Percentiles rank a stretch among this genome's conserved stretches.
Conservation (phyloP, 2,888 invertebrate genomes). For the Baronia brevicornis region DNA sequence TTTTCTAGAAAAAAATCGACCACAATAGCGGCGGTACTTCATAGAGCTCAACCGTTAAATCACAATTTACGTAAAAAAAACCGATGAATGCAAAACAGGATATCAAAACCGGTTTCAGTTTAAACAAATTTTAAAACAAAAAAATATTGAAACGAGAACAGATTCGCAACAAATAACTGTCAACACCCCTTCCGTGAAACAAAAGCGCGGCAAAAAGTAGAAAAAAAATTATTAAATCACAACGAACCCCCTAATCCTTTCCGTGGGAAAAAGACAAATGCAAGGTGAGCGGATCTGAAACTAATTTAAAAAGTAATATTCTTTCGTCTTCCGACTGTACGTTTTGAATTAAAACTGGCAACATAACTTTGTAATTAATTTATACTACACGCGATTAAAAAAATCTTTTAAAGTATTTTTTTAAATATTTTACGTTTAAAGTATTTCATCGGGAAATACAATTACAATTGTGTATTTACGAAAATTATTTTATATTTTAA, state of each 20-base stretch:
- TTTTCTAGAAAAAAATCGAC: slow-evolving; percentile 44
- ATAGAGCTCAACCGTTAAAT: slow-evolving; percentile 67
- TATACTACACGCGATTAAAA: slow-evolving; percentile 24
- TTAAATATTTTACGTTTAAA: too few species aligned
- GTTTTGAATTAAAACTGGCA: slow-evolving; percentile 30
- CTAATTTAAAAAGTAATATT: slow-evolving; percentile 74
- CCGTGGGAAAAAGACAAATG: slow-evolving; percentile 72
- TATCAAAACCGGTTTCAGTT: slow-evolving; percentile 65
- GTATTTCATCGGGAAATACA: too few species aligned
- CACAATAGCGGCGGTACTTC: slow-evolving; percentile 60
- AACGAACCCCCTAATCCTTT: slow-evolving; percentile 63
- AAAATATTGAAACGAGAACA: slow-evolving; percentile 53
- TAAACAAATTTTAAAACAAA: slow-evolving; percentile 60
- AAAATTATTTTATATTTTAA: too few species aligned
- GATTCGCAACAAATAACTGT: slow-evolving; percentile 73
- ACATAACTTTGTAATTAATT: slow-evolving; percentile 18
- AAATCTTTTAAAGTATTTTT: too few species aligned
- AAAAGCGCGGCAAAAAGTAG: slow-evolving; percentile 59
- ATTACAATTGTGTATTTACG: too few species aligned
- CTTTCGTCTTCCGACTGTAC: slow-evolving; percentile 49
- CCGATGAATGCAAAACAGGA: slow-evolving; percentile 58
- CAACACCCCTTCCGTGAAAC: slow-evolving; percentile 74
- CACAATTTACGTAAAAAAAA: slow-evolving; percentile 53
- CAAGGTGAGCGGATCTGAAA: slow-evolving; percentile 70
- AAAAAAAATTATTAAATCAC: slow-evolving; percentile 60